phyloP scores from a whole-genome alignment of 2,113 vertebrate species.

The Colinus virginianus region DNA sequence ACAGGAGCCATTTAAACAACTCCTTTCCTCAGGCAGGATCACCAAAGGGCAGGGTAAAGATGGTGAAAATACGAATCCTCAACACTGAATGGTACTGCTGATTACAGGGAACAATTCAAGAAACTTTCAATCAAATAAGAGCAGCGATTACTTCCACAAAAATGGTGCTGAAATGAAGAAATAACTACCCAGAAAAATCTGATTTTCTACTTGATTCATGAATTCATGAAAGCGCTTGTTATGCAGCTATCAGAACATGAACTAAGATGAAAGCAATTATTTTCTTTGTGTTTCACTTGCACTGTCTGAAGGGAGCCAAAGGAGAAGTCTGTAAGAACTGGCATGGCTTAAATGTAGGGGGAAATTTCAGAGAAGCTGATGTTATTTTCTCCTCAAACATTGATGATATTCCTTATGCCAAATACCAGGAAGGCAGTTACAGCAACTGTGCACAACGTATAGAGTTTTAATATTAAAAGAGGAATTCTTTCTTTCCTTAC shows the following conservation, averaged over 20 bases:
- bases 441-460: background rate
- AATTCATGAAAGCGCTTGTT: slow-evolving; percentile 1
- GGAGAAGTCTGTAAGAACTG: slow-evolving; percentile 4
- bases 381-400: background rate
- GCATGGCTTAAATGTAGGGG: background rate
- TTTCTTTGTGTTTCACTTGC: slow-evolving; percentile 14
- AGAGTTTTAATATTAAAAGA: background rate
- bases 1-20: background rate
- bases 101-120: background rate
- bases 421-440: background rate
- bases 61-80: background rate
- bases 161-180: background rate
- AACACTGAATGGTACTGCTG: background rate
- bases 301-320: background rate
- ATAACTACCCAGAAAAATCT: background rate
- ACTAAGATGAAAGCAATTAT: background rate
- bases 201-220: background rate
- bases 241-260: slow-evolving; percentile 1
- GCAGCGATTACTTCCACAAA: background rate
- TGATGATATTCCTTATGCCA: background rate
- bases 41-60: background rate
- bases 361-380: background rate
- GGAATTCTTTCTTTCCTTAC: background rate
- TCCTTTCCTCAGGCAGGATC: slow-evolving; percentile 18
- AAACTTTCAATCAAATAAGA: background rate